These are phyloP conservation scores for Sesamia inferens DNA, from an alignment of 2,888 invertebrate species.

Conservation along the genomic window DNA sequence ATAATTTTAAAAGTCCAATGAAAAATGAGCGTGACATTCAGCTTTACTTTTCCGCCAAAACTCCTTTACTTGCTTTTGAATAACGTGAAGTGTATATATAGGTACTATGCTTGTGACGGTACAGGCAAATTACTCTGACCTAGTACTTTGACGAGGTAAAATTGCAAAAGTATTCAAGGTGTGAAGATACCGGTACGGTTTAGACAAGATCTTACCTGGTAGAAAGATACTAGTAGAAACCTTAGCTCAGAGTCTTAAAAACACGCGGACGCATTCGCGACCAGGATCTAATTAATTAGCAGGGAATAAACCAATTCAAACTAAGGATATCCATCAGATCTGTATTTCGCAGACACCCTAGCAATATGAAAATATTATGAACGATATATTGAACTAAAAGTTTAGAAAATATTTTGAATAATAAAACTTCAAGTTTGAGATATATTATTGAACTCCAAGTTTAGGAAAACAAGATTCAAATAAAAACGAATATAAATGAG, in stretches of 20 bases:
- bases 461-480: background rate
- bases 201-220: background rate
- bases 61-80: too few relatives aligned
- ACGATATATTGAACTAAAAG: background rate
- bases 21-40: too few relatives aligned
- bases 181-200: background rate
- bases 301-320: background rate
- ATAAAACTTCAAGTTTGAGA: too few relatives aligned
- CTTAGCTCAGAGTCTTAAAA: background rate
- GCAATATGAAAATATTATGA: background rate
- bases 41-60: too few relatives aligned
- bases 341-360: background rate
- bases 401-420: background rate
- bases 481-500: background rate
- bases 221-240: too few relatives aligned
- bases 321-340: background rate
- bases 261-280: background rate
- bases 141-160: background rate
- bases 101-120: background rate
- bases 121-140: background rate
- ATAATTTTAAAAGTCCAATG: too few relatives aligned
- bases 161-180: background rate
- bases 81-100: too few relatives aligned
- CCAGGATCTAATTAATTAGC: background rate
- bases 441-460: background rate